These are phyloP conservation scores for Magallana nippona DNA, from an alignment of 2,888 invertebrate species.

Conservation along the genomic window DNA sequence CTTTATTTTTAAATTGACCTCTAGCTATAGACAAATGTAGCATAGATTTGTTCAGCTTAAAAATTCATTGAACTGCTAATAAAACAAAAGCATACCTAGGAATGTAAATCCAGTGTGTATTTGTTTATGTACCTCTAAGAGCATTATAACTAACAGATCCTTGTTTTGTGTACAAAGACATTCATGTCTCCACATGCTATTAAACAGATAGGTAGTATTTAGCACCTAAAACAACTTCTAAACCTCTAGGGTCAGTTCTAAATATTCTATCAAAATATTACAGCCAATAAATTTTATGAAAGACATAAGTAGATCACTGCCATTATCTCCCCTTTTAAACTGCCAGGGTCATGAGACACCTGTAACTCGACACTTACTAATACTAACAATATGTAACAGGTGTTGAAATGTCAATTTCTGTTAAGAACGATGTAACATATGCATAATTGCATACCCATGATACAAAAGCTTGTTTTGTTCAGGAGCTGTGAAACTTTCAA, in stretches of 20 bases:
- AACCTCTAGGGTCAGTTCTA: slow-evolving; percentile 2
- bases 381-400: no score
- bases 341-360: no score
- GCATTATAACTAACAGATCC: not conserved
- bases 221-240: not conserved
- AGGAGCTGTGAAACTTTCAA: no score
- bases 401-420: no score
- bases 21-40: not conserved
- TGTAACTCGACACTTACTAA: no score
- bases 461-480: no score
- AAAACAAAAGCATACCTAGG: not conserved
- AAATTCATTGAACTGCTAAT: slow-evolving; percentile 15
- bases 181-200: not conserved
- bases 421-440: no score
- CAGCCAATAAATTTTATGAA: not conserved
- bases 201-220: not conserved
- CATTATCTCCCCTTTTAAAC: no score
- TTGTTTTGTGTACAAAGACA: no score
- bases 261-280: slow-evolving; percentile 23
- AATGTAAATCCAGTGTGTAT: not conserved
- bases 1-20: not conserved
- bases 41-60: not conserved
- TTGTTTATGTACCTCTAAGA: not conserved
- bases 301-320: no score
- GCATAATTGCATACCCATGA: no score